These are phyloP conservation scores for Plectropomus leopardus DNA, from an alignment of 2,113 vertebrate genomes.

Conservation along the genomic window DNA sequence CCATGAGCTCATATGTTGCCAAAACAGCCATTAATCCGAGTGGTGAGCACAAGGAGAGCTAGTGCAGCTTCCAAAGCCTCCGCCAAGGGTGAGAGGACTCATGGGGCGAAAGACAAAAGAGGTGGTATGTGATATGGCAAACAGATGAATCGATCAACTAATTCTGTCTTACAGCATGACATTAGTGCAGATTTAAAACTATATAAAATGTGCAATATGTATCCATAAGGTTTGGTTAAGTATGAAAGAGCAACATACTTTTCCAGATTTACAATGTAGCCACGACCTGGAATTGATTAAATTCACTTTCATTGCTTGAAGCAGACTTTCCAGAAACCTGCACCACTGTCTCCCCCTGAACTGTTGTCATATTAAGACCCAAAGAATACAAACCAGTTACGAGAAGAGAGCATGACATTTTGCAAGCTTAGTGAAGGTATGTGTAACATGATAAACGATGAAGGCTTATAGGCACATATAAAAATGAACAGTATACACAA, in stretches of 20 bases:
- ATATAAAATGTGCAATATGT: not conserved
- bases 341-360: slow-evolving; percentile 5
- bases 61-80: slow-evolving; percentile 34
- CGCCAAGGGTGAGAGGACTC: slow-evolving; percentile 51
- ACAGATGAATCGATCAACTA: slow-evolving; percentile 41
- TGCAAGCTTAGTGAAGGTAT: slow-evolving; percentile 34
- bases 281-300: slow-evolving; percentile 6
- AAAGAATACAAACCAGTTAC: slow-evolving; percentile 55
- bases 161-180: not conserved
- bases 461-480: slow-evolving; percentile 25
- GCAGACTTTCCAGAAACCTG: slow-evolving; percentile 37
- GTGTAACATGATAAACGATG: slow-evolving; percentile 46
- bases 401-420: slow-evolving; percentile 33
- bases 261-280: slow-evolving; percentile 18
- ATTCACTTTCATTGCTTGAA: slow-evolving; percentile 19
- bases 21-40: slow-evolving; percentile 85
- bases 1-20: slow-evolving; percentile 84
- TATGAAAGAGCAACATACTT: not conserved
- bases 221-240: not conserved
- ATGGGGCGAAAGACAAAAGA: slow-evolving; percentile 29
- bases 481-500: slow-evolving; percentile 67
- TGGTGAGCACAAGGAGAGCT: slow-evolving; percentile 65
- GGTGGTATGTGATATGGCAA: slow-evolving; percentile 17
- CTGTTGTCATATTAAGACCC: slow-evolving; percentile 34
- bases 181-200: not conserved